These are phyloP conservation scores for Pangasius djambal DNA, from an alignment of 2,797 vertebrate genomes.

Conservation along the genomic window DNA sequence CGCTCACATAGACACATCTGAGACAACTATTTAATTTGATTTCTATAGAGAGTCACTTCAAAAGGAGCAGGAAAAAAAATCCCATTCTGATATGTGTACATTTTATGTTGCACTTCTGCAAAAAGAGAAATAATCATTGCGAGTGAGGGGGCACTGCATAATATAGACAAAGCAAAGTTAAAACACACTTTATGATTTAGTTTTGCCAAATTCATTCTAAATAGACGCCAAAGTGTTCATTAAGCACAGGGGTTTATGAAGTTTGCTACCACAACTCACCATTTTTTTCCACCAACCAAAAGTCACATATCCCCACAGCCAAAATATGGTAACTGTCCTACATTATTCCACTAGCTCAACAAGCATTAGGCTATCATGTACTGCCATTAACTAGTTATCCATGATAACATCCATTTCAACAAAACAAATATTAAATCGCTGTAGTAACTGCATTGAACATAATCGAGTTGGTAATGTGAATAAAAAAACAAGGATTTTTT, in stretches of 20 bases:
- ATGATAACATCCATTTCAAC: background rate
- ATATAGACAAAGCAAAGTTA: background rate
- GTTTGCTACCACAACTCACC: background rate
- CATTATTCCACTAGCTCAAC: background rate
- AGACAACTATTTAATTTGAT: background rate
- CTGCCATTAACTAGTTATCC: background rate
- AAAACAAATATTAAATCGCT: background rate
- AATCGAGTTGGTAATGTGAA: background rate
- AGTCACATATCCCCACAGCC: background rate
- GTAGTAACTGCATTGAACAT: background rate
- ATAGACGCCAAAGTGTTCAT: background rate
- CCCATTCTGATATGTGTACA: background rate
- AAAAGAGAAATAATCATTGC: background rate
- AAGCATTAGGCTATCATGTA: background rate
- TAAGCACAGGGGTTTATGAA: background rate
- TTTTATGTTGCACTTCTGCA: background rate
- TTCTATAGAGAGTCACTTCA: background rate
- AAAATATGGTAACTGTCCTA: background rate
- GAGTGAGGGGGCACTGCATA: background rate
- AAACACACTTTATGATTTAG: background rate
- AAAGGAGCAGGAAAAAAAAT: background rate
- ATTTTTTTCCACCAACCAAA: background rate
- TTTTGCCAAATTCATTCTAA: background rate
- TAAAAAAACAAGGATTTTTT: background rate
- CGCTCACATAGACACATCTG: too few relatives aligned